phyloP scores from a whole-genome alignment of 2,888 invertebrate species.

The Drosophila pegasa region DNA sequence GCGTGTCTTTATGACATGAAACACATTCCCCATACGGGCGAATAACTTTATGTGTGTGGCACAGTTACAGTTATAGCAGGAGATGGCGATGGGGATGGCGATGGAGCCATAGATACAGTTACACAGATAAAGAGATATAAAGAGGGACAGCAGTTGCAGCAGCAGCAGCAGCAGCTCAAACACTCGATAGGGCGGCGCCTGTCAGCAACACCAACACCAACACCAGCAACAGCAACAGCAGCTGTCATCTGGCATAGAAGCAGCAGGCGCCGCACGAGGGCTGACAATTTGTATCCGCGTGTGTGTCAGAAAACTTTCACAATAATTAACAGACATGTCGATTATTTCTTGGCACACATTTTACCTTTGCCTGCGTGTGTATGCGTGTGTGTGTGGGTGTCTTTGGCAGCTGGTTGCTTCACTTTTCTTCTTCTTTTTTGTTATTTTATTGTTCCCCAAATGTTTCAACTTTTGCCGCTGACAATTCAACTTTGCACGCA shows the following conservation, averaged over 20 bases:
- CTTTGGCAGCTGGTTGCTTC: constrained; percentile 43
- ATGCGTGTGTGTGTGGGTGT: constrained; percentile 7
- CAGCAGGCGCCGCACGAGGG: constrained; percentile 26
- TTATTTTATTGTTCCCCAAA: constrained; percentile 57
- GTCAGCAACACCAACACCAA: constrained; percentile 36
- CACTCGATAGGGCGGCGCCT: constrained; percentile 25
- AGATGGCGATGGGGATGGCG: constrained; percentile 19
- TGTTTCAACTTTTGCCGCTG: constrained; percentile 69
- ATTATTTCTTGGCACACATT: constrained; percentile 73
- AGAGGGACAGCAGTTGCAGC: background rate
- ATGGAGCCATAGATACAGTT: constrained; percentile 13
- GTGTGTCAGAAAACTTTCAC: constrained; percentile 70
- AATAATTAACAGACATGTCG: constrained; percentile 80
- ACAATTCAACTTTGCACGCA: constrained; percentile 69
- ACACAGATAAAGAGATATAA: constrained; percentile 23
- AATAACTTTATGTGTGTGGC: constrained; percentile 52
- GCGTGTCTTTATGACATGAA: constrained; percentile 79
- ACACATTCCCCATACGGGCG: constrained; percentile 61
- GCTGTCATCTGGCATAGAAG: constrained; percentile 62
- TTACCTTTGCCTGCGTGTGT: constrained; percentile 54
- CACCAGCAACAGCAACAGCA: constrained; percentile 68
- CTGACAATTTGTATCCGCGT: constrained; percentile 56
- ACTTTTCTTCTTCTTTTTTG: background rate
- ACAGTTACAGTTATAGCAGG: constrained; percentile 14
- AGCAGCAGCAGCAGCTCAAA: constrained; percentile 20